Percentiles rank a stretch among this genome's conserved stretches.
These are phyloP conservation scores for Alloplasta piceator DNA, from an alignment of 2,888 invertebrate genomes.

Conservation along the genomic window DNA sequence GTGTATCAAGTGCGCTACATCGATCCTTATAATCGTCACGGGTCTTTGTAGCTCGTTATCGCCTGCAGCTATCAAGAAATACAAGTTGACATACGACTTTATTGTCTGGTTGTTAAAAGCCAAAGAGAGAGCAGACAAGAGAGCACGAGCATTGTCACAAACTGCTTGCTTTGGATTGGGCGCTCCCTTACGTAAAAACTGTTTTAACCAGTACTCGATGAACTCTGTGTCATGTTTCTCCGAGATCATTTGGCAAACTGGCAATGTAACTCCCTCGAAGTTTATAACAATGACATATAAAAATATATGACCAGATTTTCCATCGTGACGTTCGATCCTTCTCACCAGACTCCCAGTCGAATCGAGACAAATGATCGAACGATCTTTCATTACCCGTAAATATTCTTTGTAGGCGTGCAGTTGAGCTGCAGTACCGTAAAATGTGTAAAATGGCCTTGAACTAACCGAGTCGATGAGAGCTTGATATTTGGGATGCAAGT, in stretches of 20 bases:
- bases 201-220: constrained; percentile 43
- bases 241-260: constrained; percentile 38
- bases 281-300: constrained; percentile 26
- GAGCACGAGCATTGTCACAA: constrained; percentile 45
- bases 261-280: constrained; percentile 1
- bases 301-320: constrained; percentile 22
- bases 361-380: constrained; percentile 14
- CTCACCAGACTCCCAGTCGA: constrained; percentile 27
- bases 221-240: constrained; percentile 46
- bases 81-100: constrained; percentile 26
- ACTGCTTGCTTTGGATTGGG: constrained; percentile 37
- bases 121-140: constrained; percentile 37
- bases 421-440: constrained; percentile 28
- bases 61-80: constrained; percentile 19
- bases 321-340: not conserved
- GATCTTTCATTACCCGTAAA: not conserved
- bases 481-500: constrained; percentile 84
- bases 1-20: constrained; percentile 63
- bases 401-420: constrained; percentile 40
- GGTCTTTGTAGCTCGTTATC: not conserved
- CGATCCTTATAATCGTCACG: constrained; percentile 38
- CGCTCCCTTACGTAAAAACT: constrained; percentile 26
- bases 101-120: constrained; percentile 53
- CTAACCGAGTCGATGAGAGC: constrained; percentile 84
- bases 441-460: constrained; percentile 81